Conservation (phyloP, 2,797 vertebrate genomes). For the Morus bassanus region DNA sequence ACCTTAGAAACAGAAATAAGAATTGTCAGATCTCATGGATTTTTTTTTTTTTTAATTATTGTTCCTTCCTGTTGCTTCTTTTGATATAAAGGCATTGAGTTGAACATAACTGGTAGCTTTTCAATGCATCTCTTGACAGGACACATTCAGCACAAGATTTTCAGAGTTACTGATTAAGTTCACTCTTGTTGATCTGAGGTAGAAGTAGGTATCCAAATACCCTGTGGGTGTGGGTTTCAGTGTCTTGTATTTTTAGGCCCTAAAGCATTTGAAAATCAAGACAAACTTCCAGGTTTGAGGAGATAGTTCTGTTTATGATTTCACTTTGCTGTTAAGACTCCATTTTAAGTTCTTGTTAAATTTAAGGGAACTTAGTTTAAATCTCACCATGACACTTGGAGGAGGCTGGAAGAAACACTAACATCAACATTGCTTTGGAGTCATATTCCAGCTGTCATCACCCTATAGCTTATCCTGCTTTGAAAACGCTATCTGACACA, state of each 20-base stretch:
- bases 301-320: neutral
- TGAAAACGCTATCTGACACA: neutral
- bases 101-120: fast-evolving
- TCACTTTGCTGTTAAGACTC: neutral
- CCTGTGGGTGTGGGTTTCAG: neutral
- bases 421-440: neutral
- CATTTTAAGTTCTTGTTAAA: neutral
- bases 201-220: neutral
- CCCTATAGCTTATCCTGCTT: neutral
- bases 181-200: neutral
- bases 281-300: neutral
- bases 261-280: neutral
- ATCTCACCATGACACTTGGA: neutral
- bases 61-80: neutral
- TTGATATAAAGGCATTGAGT: neutral
- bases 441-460: neutral
- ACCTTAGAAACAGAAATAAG: neutral
- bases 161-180: neutral
- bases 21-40: fast-evolving
- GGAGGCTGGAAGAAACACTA: neutral
- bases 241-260: neutral
- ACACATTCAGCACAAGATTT: neutral
- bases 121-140: neutral
- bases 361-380: neutral
- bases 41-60: neutral